These are phyloP conservation scores for Aphis gossypii DNA, from an alignment of 1,140 invertebrate species.

Conservation along the genomic window DNA sequence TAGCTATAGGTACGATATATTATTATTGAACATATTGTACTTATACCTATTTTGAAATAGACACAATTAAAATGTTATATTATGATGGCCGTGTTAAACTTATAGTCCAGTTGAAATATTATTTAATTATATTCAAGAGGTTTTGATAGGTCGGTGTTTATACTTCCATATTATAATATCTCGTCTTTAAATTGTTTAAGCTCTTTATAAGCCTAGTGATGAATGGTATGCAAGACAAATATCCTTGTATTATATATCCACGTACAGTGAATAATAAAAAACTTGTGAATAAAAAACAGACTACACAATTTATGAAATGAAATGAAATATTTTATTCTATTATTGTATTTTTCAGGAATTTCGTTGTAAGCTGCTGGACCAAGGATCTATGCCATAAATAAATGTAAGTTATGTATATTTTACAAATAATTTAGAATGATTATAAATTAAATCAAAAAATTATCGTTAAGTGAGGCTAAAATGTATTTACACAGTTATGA, in stretches of 20 bases:
- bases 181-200: not conserved
- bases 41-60: not conserved
- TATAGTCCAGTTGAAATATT: not conserved
- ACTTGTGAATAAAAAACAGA: not conserved
- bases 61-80: not conserved
- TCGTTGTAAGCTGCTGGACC: not conserved
- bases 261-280: not conserved
- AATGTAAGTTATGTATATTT: constrained; percentile 36
- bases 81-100: not conserved
- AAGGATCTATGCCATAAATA: constrained; percentile 51
- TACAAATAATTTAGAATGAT: not conserved
- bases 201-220: not conserved
- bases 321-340: constrained; percentile 45
- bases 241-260: not conserved
- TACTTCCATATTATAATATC: not conserved
- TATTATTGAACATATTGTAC: not conserved
- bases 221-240: constrained; percentile 34
- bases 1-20: no score
- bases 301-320: not conserved
- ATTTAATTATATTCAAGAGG: not conserved
- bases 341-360: constrained; percentile 42
- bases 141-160: not conserved
- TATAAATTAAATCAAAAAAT: not conserved
- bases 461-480: not conserved
- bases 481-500: not conserved